Conservation (phyloP, 2,113 vertebrate species). For the Galeopterus variegatus region DNA sequence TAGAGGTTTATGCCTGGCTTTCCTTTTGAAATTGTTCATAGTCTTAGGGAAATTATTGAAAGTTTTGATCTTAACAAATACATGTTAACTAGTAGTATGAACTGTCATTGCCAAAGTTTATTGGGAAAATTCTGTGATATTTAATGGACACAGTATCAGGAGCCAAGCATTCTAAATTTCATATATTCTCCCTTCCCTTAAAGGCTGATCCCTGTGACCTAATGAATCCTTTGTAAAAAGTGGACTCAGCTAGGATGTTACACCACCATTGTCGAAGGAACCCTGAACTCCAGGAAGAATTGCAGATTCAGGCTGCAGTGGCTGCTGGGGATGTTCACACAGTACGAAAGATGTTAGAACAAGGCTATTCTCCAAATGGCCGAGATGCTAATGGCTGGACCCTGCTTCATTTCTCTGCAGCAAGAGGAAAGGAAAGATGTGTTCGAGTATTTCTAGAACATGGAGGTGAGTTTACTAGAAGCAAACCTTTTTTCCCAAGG, state of each 20-base stretch:
- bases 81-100: background rate
- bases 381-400: slow-evolving; percentile 99
- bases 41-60: background rate
- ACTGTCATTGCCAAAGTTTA: background rate
- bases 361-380: slow-evolving; percentile 97
- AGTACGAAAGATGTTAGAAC: slow-evolving; percentile 98
- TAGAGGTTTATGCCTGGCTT: background rate
- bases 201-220: slow-evolving; percentile 88
- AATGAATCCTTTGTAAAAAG: slow-evolving; percentile 89
- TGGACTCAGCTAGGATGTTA: slow-evolving; percentile 97
- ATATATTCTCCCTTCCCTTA: slow-evolving; percentile 50
- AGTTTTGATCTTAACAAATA: background rate
- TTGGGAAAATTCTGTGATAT: background rate
- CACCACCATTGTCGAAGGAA: slow-evolving; percentile 99
- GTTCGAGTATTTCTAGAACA: slow-evolving; percentile 98
- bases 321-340: slow-evolving; percentile 98
- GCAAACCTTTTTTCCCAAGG: background rate
- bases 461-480: slow-evolving; percentile 92
- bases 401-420: slow-evolving; percentile 98
- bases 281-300: slow-evolving; percentile 98
- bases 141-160: background rate
- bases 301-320: slow-evolving; percentile 99
- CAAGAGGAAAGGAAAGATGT: slow-evolving; percentile 98
- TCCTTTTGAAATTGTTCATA: background rate
- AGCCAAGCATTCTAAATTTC: slow-evolving; percentile 48